Evolutionary conservation across 1,140 invertebrate genomes (phyloP).

Genomic region (Cotesia chilonis): DNA sequence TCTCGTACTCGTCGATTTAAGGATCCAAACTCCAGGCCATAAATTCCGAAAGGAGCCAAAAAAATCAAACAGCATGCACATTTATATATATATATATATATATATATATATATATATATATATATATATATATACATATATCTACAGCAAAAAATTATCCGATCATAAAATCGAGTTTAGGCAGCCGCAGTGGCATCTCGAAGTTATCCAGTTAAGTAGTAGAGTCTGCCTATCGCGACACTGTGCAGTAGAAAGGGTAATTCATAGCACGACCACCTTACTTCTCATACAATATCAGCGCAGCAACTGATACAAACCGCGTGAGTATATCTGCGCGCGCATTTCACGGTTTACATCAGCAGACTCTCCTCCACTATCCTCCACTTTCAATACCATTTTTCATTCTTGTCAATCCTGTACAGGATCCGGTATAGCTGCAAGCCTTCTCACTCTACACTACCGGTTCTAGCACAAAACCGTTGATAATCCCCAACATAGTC

Average conservation of each 20-base stretch:
- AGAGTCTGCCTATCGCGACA: background rate
- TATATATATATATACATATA: too few relatives aligned
- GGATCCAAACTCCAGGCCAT: too few relatives aligned
- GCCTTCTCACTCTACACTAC: too few relatives aligned
- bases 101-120: too few relatives aligned
- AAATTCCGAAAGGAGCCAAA: too few relatives aligned
- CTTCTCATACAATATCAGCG: background rate
- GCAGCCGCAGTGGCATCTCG: background rate
- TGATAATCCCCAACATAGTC: too few relatives aligned
- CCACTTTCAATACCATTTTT: too few relatives aligned
- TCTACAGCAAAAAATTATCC: too few relatives aligned
- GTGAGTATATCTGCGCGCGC: conserved; percentile 22
- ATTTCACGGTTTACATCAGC: conserved; percentile 20
- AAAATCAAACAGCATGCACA: too few relatives aligned
- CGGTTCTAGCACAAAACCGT: background rate
- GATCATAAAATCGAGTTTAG: background rate
- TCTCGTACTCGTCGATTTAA: too few relatives aligned
- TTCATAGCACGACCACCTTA: conserved; percentile 12
- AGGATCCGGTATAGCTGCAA: too few relatives aligned
- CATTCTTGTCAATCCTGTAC: background rate
- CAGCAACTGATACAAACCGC: background rate
- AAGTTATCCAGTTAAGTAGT: conserved; percentile 24
- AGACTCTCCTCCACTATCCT: background rate
- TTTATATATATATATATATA: too few relatives aligned
- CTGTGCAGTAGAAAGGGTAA: conserved; percentile 11